Base-by-base conservation (phyloP, 2,113 vertebrate genomes). In the Pitta sordida region DNA sequence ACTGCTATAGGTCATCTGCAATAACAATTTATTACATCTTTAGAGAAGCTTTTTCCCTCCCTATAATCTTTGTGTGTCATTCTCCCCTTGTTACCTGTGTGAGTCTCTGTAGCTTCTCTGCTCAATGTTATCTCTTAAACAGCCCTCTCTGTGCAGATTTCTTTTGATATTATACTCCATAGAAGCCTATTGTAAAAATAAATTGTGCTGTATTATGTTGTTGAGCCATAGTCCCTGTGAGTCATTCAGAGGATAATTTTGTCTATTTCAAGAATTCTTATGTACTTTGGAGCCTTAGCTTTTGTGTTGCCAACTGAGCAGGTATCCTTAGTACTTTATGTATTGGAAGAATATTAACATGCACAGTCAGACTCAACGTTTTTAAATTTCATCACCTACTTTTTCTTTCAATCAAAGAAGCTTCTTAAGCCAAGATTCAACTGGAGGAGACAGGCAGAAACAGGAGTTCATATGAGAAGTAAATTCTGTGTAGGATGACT, bases 161-260 rank as follows among this genome's bases (percentile, higher is more conserved):
- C 55, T 78, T 93, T 73, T 89, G 52, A 90, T 85, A 82, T 87
- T 83, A 82, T 60, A 34, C 32, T 85, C 85, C 36, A 73, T 13
- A 91, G n/a, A 80, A 83, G 30, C 5, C 48, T 64, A 60, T 49
- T 90, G 27, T 71, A 73, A 92, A 94, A 76, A 49, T 39, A 86
- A 94, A 63, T 51, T 63, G 43, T 73, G 4, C 44, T 68, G 22
- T 58, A 59, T 89, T 89, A 75, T 60, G 39, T 52, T 76, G n/a
- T 89, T 84, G 46, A 87, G 44, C 15, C 53, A 71, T 73, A 79
- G 19, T 76, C 44, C 41, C 36, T 32, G 3, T 58, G 67, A 64
- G 34, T 49, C 62, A 79, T 91, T 76, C 62, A 76, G 24, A 87
- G 51, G n/a, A 22, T 73, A 93, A 91, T 93, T 94, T 79, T 82